Conservation (phyloP, 2,888 invertebrate species). For the Halocaridina rubra region DNA sequence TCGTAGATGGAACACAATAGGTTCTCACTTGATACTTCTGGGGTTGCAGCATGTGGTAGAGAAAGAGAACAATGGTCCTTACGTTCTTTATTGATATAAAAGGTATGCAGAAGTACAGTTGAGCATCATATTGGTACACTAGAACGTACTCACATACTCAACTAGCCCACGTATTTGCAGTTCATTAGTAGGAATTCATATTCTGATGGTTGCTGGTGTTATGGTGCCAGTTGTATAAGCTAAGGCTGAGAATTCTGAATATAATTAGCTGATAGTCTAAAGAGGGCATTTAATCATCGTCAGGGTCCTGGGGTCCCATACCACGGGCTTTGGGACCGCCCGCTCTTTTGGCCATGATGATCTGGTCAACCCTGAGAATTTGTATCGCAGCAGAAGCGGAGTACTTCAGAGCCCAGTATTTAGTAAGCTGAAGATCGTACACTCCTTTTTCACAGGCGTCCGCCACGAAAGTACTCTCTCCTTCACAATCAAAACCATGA, state of each 20-base stretch:
- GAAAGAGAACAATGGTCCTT: no score
- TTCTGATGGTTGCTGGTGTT: no score
- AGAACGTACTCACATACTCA: no score
- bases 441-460: slow-evolving; percentile 84
- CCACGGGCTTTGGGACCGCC: slow-evolving; percentile 87
- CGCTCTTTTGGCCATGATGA: slow-evolving; percentile 97
- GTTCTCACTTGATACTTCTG: no score
- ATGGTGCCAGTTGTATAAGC: no score
- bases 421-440: slow-evolving; percentile 84
- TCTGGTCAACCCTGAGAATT: slow-evolving; percentile 92
- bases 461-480: slow-evolving; percentile 69
- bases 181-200: no score
- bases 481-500: slow-evolving; percentile 78
- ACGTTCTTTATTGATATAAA: no score
- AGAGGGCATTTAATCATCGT: slow-evolving; percentile 61
- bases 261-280: background rate
- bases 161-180: no score
- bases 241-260: background rate
- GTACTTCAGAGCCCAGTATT: slow-evolving; percentile 95
- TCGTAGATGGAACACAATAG: no score
- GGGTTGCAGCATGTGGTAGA: no score
- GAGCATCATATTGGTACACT: no score
- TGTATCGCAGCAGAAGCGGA: slow-evolving; percentile 93
- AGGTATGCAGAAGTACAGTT: no score
- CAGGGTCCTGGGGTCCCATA: slow-evolving; percentile 58